Conservation (phyloP, 1,140 invertebrate species). For the Heterodera schachtii region DNA sequence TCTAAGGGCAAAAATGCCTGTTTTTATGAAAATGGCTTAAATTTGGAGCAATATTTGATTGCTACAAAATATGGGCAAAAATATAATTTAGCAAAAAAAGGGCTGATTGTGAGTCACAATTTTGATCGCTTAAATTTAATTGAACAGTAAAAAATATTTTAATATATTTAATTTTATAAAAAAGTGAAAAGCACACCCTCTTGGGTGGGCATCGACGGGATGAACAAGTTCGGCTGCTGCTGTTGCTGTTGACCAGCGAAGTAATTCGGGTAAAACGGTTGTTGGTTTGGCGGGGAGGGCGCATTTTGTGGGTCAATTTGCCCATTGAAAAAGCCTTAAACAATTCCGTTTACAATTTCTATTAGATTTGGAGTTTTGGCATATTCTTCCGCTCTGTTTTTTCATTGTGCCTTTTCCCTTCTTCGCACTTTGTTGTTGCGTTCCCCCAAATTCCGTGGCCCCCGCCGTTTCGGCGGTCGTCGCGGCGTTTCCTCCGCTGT, state of each 20-base stretch:
- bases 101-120: too few relatives aligned
- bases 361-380: too few relatives aligned
- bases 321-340: not conserved
- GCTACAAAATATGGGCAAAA: too few relatives aligned
- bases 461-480: too few relatives aligned
- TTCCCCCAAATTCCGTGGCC: too few relatives aligned
- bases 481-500: not conserved
- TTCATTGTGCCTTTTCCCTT: too few relatives aligned
- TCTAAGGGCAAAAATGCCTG: too few relatives aligned
- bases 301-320: not conserved
- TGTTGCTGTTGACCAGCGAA: not conserved
- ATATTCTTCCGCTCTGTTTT: too few relatives aligned
- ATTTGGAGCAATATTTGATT: too few relatives aligned
- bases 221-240: constrained; percentile 24
- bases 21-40: too few relatives aligned
- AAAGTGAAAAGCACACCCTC: not conserved
- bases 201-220: constrained; percentile 18
- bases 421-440: not conserved
- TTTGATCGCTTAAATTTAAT: too few relatives aligned
- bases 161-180: not conserved
- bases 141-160: not conserved
- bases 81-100: too few relatives aligned
- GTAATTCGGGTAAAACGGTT: constrained; percentile 12
- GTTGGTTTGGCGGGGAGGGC: not conserved
- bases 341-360: not conserved